Base-by-base conservation (phyloP, 92 coral and sea anemone species). In the Bergia puertoricense region DNA sequence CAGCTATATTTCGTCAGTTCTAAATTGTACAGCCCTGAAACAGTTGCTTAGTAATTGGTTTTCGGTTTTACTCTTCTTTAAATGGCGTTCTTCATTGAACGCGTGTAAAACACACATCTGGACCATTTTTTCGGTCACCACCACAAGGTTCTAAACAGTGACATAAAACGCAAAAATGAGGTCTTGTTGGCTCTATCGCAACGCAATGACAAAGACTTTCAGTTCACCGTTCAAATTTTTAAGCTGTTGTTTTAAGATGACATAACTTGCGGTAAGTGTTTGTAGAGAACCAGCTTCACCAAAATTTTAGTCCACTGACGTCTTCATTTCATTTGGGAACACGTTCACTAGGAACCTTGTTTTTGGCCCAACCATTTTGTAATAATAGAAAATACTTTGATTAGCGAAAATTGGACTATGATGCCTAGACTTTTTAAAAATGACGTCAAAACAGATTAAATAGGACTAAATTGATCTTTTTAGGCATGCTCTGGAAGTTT, bases 371-470 rank as follows among this genome's bases (percentile, higher is more conserved):
- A 54, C 2, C 14, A 54, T 62, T 57, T 22, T 23, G n/a, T 3
- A 2, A 62, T 16, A 62, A 4, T 62, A 16, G 69, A 62, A 62
- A 62, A 62, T 62, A 16, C 18, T 62, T 62, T 22, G 71, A 57
- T 56, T 80, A 80, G 16, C 3, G 6, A 54, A 80, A 80, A 36
- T 73, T 80, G 72, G 71, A 80, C 57, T 80, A 80, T 41, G 36
- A 36, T 59, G 83, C 15, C 83, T 79, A 79, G 83, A 79, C 83
- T 44, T 79, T n/a, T 37, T 56, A 36, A 36, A 79, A 79, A 22
- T 39, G 65, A 57, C 50, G 38, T 38, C 40, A 56, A 56, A 16
- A 56, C 14, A 80, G 69, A 1, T 62, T 48, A 4, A 5, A 62
- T 62, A 62, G 30, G 30, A 18, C 23, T 62, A 62, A 5, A 62